Evolutionary conservation across 1,140 invertebrate species (phyloP).

Genomic region (Asbolus verrucosus): DNA sequence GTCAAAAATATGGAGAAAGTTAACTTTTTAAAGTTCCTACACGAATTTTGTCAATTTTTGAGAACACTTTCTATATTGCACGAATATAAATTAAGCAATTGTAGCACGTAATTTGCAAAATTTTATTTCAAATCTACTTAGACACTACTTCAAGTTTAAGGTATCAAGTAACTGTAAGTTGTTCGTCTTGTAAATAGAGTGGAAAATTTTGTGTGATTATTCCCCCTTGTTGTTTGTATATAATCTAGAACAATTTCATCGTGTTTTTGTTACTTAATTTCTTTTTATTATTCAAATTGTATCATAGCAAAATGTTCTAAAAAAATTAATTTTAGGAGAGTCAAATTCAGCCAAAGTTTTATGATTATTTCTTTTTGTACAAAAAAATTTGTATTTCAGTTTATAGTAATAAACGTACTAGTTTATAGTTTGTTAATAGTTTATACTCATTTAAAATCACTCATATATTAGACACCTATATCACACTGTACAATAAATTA

Average conservation of each 20-base stretch:
- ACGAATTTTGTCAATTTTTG: slow-evolving; percentile 57
- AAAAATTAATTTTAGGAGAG: slow-evolving; percentile 12
- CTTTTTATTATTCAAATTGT: slow-evolving; percentile 12
- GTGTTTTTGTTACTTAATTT: slow-evolving; percentile 21
- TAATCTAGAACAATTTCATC: slow-evolving; percentile 33
- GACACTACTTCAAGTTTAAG: not conserved
- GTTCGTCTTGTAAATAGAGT: slow-evolving; percentile 36
- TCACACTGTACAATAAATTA: slow-evolving; percentile 41
- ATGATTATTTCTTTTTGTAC: slow-evolving; percentile 31
- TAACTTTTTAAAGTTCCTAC: slow-evolving; percentile 60
- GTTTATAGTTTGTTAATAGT: slow-evolving; percentile 39
- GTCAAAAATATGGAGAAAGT: slow-evolving; percentile 26
- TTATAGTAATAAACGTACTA: slow-evolving; percentile 37
- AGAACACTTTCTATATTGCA: slow-evolving; percentile 37
- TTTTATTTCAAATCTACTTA: slow-evolving; percentile 15
- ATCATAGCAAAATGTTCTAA: slow-evolving; percentile 12
- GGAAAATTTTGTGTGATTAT: slow-evolving; percentile 40
- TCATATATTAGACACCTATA: slow-evolving; percentile 40
- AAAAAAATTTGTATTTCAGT: slow-evolving; percentile 12
- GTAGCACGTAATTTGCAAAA: slow-evolving; percentile 9
- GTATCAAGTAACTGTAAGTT: slow-evolving; percentile 10
- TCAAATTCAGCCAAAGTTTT: slow-evolving; percentile 43
- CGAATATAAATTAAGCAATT: slow-evolving; percentile 20
- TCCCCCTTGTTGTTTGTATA: slow-evolving; percentile 40
- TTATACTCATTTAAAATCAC: slow-evolving; percentile 37